Base-by-base conservation (phyloP, 2,888 invertebrate species). In the Heliconius charithonia region DNA sequence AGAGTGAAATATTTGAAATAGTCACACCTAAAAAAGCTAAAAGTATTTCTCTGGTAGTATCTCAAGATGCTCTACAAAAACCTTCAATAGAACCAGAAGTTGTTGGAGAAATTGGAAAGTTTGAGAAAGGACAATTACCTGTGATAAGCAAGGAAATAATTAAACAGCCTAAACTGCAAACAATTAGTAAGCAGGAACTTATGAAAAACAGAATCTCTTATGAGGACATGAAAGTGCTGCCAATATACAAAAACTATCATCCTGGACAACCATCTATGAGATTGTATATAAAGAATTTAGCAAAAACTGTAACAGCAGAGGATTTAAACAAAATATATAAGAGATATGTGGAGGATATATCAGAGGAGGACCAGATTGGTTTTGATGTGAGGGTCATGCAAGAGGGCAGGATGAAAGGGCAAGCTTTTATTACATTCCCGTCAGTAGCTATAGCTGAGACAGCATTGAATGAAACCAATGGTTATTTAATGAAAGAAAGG, bases 341-440 rank as follows among this genome's bases (percentile, higher is more conserved):
- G 80, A 95, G 97, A 75, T 98, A 97, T 87, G 88, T 94, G 4
- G 87, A 92, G 80, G 87, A 89, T 66, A 85, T 92, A 76, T 85
- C 90, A 32, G 91, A 91, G 79, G 91, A 93, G 71, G 92, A 95
- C 74, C 89, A 92, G 16, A 93, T 93, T 80, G 93, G 94, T 69
- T 96, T 96, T 90, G 96, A 96, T 89, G 96, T 99, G 7, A 96
- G 97, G 84, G 95, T 98, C 22, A 98, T 99, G 98, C 97, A 98
- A 87, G 98, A 98, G 90, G 99, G 99, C 1, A 96, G 98, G 86
- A 99, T 99, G 99, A 99, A 98, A 91, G 99, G 99, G 0, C 99
- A 99, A 92, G 98, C 98, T 0, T 99, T 99, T 95, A 96, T 99
- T 0, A 98, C 98, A 0, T 95, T 98, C 77, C 97, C 98, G 76